Evolutionary conservation across 2,888 invertebrate genomes (phyloP).

Genomic region (Lasioglossum lativentre): DNA sequence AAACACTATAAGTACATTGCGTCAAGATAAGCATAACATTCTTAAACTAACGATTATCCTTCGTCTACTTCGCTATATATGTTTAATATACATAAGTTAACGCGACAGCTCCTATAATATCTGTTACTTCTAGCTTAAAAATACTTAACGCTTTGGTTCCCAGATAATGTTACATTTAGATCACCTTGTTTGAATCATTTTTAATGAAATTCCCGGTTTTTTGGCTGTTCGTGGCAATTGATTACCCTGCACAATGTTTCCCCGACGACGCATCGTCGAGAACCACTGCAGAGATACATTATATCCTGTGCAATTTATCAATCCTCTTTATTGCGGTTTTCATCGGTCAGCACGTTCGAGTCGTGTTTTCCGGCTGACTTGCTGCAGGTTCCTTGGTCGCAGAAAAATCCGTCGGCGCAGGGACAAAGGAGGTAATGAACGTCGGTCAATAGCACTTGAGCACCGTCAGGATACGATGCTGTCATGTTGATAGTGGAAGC

Average conservation of each 20-base stretch:
- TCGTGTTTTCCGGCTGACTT: slow-evolving; percentile 21
- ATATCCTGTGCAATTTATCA: not conserved
- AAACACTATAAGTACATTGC: not conserved
- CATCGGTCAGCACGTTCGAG: slow-evolving; percentile 1
- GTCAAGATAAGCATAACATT: not conserved
- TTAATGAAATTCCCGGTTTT: not conserved
- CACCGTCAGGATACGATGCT: slow-evolving; percentile 72
- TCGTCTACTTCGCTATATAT: not conserved
- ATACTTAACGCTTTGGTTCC: slow-evolving; percentile 33
- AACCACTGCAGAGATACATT: not conserved
- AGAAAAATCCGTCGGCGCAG: slow-evolving; percentile 69
- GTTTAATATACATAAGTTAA: slow-evolving; percentile 6
- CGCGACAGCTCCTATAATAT: not conserved
- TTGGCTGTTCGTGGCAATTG: not conserved
- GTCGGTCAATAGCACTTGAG: slow-evolving; percentile 61
- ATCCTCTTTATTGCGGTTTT: slow-evolving; percentile 7
- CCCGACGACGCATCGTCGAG: not conserved
- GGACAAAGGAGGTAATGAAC: slow-evolving; percentile 74
- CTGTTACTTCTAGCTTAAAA: slow-evolving; percentile 7
- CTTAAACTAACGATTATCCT: not conserved
- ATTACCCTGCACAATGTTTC: not conserved
- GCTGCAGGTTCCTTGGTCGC: slow-evolving; percentile 68
- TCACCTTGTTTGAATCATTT: not conserved
- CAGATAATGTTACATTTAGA: slow-evolving; percentile 5
- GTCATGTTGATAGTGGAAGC: slow-evolving; percentile 63